Evolutionary conservation across 2,797 vertebrate genomes (phyloP).

Genomic region (Dipus sagitta): DNA sequence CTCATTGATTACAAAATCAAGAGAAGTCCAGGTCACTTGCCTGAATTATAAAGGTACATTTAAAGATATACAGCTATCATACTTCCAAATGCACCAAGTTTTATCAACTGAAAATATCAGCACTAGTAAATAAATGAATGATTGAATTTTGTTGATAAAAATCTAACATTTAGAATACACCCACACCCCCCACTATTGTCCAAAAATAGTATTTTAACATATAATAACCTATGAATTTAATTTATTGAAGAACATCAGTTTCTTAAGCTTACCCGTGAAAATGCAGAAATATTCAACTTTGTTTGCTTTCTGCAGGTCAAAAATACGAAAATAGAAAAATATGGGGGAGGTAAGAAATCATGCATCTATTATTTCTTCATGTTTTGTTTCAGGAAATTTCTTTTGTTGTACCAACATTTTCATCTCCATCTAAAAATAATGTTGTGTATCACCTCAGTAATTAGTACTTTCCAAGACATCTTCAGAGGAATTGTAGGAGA

Average conservation of each 20-base stretch:
- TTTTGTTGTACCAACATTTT: slow-evolving; percentile 33
- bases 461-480: not conserved
- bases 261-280: slow-evolving; percentile 38
- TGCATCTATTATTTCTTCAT: slow-evolving; percentile 49
- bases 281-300: slow-evolving; percentile 27
- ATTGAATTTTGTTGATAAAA: slow-evolving; percentile 51
- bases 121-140: not conserved
- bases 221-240: slow-evolving; percentile 26
- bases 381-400: not conserved
- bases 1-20: not conserved
- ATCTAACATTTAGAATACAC: slow-evolving; percentile 46
- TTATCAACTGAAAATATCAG: slow-evolving; percentile 22
- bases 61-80: not conserved
- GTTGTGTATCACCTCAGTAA: not conserved
- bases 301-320: not conserved
- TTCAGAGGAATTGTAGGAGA: not conserved
- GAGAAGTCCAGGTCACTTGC: not conserved
- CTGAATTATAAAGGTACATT: not conserved
- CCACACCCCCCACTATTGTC: not conserved
- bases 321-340: slow-evolving; percentile 6
- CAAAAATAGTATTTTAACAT: slow-evolving; percentile 21
- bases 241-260: not conserved
- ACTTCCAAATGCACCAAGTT: slow-evolving; percentile 7
- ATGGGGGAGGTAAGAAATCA: not conserved
- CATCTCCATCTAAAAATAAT: slow-evolving; percentile 44